Conservation (phyloP, 2,888 invertebrate species). For the Watsonalla binaria region DNA sequence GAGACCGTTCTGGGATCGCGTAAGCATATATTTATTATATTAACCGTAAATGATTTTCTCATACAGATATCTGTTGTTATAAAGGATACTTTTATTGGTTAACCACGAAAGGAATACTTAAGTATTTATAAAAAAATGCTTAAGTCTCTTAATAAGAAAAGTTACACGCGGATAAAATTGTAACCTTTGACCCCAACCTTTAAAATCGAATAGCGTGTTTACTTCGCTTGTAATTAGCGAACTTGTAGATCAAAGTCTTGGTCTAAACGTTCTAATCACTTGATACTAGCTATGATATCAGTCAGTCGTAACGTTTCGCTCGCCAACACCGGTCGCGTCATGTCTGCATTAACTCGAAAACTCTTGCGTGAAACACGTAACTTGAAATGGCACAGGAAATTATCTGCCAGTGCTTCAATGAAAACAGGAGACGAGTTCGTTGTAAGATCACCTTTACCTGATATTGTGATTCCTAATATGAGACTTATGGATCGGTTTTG, state of each 20-base stretch:
- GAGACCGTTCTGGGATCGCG: too few species aligned
- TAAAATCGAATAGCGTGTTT: too few species aligned
- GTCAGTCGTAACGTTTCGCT: constrained; percentile 35
- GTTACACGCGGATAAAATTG: too few species aligned
- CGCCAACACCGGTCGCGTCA: constrained; percentile 22
- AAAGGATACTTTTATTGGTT: too few species aligned
- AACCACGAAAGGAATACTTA: too few species aligned
- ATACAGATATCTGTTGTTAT: too few species aligned
- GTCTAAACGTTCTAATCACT: neutral
- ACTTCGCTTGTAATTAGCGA: constrained; percentile 6
- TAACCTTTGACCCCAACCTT: too few species aligned
- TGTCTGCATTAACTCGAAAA: constrained; percentile 53
- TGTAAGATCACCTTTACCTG: constrained; percentile 51
- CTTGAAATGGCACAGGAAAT: constrained; percentile 49
- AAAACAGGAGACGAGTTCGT: constrained; percentile 48
- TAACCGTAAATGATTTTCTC: too few species aligned
- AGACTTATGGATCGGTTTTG: constrained; percentile 57
- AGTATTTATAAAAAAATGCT: too few species aligned
- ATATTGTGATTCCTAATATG: constrained; percentile 48
- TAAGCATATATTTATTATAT: too few species aligned
- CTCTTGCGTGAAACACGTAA: constrained; percentile 53
- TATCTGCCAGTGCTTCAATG: constrained; percentile 41
- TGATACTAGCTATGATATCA: neutral
- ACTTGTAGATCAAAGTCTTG: constrained; percentile 1
- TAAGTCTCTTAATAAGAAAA: too few species aligned